Conservation (phyloP, 2,888 invertebrate species). For the Leptarthrus brevirostris region DNA sequence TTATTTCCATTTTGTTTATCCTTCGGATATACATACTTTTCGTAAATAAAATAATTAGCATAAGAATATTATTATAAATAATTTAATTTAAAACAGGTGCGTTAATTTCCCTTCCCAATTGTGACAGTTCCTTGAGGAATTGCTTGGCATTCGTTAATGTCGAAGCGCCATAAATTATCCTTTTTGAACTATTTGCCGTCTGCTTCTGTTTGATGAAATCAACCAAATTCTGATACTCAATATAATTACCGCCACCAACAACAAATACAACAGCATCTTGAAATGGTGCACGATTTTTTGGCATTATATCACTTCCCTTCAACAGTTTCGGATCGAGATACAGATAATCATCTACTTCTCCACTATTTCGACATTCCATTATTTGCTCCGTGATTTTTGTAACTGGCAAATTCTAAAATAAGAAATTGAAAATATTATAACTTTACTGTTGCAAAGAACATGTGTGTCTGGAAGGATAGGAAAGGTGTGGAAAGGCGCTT, state of each 20-base stretch:
- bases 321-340: conserved; percentile 97
- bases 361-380: conserved; percentile 82
- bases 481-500: background rate
- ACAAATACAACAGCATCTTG: conserved; percentile 91
- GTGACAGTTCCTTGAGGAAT: conserved; percentile 91
- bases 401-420: conserved; percentile 86
- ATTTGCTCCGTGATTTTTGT: conserved; percentile 91
- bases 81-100: conserved; percentile 63
- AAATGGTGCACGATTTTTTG: conserved; percentile 77
- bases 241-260: conserved; percentile 96
- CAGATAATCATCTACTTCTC: conserved; percentile 86
- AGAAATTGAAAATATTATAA: background rate
- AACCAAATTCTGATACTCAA: conserved; percentile 98
- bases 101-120: conserved; percentile 78
- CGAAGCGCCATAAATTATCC: conserved; percentile 95
- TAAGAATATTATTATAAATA: conserved; percentile 2
- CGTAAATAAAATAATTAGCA: conserved; percentile 32
- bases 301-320: conserved; percentile 75
- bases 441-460: too few species aligned
- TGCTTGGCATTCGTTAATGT: conserved; percentile 94
- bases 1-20: conserved; percentile 5
- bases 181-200: conserved; percentile 75
- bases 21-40: background rate
- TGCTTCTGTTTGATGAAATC: conserved; percentile 93
- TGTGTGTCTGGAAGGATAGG: background rate